A percentile compares a stretch with the other conserved stretches of the same genome.
phyloP scores from a whole-genome alignment of 2,888 invertebrate genomes.

The Nomada flava region DNA sequence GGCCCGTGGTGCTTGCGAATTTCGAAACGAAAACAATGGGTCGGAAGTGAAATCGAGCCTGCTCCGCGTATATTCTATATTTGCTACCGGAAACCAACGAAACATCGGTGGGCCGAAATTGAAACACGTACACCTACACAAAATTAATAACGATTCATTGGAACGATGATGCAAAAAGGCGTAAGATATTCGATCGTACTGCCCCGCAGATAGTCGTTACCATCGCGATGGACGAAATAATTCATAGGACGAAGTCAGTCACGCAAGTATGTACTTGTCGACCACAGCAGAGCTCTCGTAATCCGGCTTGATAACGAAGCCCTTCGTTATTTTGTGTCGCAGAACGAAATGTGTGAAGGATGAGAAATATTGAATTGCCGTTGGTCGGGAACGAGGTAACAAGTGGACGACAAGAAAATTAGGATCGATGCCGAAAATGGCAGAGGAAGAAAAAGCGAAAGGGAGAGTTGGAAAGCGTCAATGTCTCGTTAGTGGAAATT shows the following conservation, averaged over 20 bases:
- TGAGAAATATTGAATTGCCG: not conserved
- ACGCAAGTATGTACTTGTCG: not conserved
- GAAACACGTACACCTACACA: no score
- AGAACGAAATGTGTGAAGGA: not conserved
- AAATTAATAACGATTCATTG: not conserved
- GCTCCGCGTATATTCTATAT: conserved; percentile 8
- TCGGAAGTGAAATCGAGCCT: conserved; percentile 56
- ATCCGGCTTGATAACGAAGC: not conserved
- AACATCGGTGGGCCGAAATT: not conserved
- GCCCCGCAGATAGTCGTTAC: conserved; percentile 21
- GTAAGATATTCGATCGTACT: conserved; percentile 20
- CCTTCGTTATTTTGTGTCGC: no score
- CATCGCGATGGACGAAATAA: conserved; percentile 42
- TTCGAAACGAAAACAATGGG: conserved; percentile 75
- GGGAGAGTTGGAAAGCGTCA: conserved; percentile 17
- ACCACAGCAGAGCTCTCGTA: not conserved
- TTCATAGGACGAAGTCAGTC: conserved; percentile 32
- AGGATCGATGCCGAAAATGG: conserved; percentile 3
- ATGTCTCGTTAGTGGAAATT: conserved; percentile 68
- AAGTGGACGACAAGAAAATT: not conserved
- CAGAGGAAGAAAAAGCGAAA: not conserved
- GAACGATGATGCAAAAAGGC: not conserved
- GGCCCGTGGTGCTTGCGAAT: conserved; percentile 71
- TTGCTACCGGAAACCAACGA: not conserved
- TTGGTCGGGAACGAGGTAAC: not conserved